Conservation (phyloP, 1,140 invertebrate species). For the Rhyzopertha dominica region DNA sequence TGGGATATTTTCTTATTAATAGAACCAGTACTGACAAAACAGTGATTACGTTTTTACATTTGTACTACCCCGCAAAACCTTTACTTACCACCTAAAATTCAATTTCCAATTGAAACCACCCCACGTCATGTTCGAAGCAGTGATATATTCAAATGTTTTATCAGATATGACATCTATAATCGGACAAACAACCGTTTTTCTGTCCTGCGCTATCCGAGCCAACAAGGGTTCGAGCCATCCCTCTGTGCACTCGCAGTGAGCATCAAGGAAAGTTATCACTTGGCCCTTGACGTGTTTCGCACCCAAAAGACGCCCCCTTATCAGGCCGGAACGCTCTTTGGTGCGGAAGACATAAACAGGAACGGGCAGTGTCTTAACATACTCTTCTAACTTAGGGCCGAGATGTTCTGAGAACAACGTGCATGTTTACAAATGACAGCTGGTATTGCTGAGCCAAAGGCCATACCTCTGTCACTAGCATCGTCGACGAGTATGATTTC, state of each 20-base stretch:
- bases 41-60: no score
- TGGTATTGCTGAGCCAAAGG: no score
- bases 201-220: slow-evolving; percentile 66
- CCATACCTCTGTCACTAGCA: slow-evolving; percentile 74
- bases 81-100: no score
- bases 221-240: slow-evolving; percentile 89
- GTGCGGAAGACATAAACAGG: slow-evolving; percentile 65
- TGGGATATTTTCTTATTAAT: no score
- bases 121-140: slow-evolving; percentile 89
- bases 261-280: slow-evolving; percentile 86
- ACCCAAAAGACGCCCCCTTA: slow-evolving; percentile 81
- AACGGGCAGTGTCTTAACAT: slow-evolving; percentile 64
- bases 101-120: slow-evolving; percentile 97
- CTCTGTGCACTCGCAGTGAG: slow-evolving; percentile 87
- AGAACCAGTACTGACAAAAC: no score
- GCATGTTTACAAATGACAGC: slow-evolving; percentile 12
- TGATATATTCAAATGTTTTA: slow-evolving; percentile 85
- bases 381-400: slow-evolving; percentile 68
- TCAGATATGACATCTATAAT: slow-evolving; percentile 95
- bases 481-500: slow-evolving; percentile 94
- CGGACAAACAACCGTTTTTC: slow-evolving; percentile 79
- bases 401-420: slow-evolving; percentile 66
- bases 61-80: no score
- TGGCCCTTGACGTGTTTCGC: slow-evolving; percentile 71
- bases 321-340: slow-evolving; percentile 69